Evolutionary conservation across 2,113 vertebrate genomes (phyloP), one percentile per base, ranked within the genome.

Genomic region (Calidris pugnax): DNA sequence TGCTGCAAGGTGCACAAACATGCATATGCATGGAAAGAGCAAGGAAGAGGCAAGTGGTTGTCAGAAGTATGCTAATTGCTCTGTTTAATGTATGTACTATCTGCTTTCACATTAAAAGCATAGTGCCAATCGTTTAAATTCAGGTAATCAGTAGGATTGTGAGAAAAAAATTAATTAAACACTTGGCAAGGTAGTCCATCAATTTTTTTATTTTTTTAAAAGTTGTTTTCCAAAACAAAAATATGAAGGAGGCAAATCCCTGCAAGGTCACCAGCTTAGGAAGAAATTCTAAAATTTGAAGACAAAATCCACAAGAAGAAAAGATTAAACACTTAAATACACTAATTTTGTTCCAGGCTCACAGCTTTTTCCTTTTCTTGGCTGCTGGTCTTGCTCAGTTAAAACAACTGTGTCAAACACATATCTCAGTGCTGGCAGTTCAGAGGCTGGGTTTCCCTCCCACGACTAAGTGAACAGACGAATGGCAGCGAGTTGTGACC

Each of bases 51-150:
- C 62, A 83, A 91, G 68, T 28, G 17, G 24, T 53, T 97, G 81
- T 91, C 77, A 91, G 30, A 84, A 75, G 33, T 84, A 84, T 72
- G 82, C 45, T 88, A 82, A 90, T 85, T 90, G 55, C 59, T 93
- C 43, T 85, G 45, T 48, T 68, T 85, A 71, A 90, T 85, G 7
- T 53, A 62, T 84, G 76, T 39, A 57, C 26, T 66, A 37, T 48
- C 60, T 72, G 30, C 37, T 90, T 97, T 90, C 74, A 91, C 19
- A 37, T 66, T 76, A 74, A 78, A 94, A 90, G 5, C 56, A 78
- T 21, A 59, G 20, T 45, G 57, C 12, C 16, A 96, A 48, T 90
- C 48, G 89, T 75, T 94, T 85, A 69, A 72, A 93, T 79, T 68
- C 75, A 88, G 62, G 57, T 66, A 88, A 84, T 80, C 43, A 83